Evolutionary conservation across 2,113 vertebrate genomes (phyloP).

Genomic region (Corvus cornix): DNA sequence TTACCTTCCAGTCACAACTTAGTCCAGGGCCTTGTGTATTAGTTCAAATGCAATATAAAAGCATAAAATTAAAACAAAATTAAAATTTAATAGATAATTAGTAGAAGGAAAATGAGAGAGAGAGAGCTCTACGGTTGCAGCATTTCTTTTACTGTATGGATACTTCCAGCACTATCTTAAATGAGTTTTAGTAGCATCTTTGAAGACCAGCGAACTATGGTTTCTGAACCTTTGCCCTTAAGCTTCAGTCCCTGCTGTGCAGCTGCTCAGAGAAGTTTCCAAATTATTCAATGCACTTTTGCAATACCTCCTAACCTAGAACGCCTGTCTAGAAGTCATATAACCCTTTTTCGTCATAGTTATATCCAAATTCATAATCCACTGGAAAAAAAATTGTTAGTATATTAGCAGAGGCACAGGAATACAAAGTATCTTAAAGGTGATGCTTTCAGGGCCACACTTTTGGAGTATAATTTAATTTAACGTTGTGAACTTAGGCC

Average conservation of each 20-base stretch:
- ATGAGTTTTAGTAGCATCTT: background rate
- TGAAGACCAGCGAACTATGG: background rate
- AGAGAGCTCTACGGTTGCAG: accelerated
- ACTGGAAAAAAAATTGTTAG: background rate
- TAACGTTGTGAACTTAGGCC: background rate
- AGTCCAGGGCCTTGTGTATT: background rate
- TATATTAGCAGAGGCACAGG: background rate
- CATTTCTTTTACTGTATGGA: background rate
- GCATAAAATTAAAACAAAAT: background rate
- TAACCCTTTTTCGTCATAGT: background rate
- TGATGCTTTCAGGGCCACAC: background rate
- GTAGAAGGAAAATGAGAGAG: background rate
- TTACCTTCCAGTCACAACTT: background rate
- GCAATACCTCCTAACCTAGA: background rate
- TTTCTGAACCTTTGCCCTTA: background rate
- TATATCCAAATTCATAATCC: background rate
- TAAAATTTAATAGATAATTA: background rate
- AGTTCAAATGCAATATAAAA: background rate
- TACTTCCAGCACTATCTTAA: background rate
- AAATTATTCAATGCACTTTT: background rate
- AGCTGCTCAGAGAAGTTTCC: background rate
- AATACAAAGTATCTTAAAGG: background rate
- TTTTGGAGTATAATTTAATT: background rate
- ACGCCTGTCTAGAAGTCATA: background rate
- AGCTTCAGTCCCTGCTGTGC: background rate